Base-by-base conservation (phyloP, 2,797 vertebrate genomes). In the Brachyrhaphis roseni region DNA sequence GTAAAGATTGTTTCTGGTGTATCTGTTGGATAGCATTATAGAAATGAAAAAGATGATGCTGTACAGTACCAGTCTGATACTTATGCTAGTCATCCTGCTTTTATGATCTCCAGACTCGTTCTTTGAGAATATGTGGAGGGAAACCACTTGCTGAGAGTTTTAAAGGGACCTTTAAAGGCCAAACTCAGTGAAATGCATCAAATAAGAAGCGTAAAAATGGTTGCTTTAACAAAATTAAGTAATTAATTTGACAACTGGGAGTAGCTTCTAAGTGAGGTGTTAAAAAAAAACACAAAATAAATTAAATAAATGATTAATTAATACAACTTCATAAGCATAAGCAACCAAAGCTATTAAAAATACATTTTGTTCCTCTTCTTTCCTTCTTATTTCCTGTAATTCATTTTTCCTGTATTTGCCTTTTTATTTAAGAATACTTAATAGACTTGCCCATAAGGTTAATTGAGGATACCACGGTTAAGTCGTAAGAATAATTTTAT, bases 11-110 rank as follows among this genome's bases (percentile, higher is more conserved):
- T 59, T 51, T 59, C 47, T 72, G 45, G 13, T 84, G 45, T 82
- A 64, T 31, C 62, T 82, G 51, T 64, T 74, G 71, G 71, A 79
- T 75, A 83, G 62, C 76, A 77, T 83, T 81, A 79, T 70, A 41
- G 80, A 31, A 82, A 80, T 72, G 82, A 20, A 34, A 47, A 1
- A 36, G 20, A 46, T 75, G 71, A 36, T 78, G 73, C n/a, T 49
- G 59, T 76, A 75, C 43, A 78, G 78, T 78, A 80, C 47, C 41
- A 64, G 4, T 68, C 10, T 28, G 51, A 23, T n/a, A 28, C 47
- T 73, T 43, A 31, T 47, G 10, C 57, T 71, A 28, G 31, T n/a
- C 53, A 74, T 43, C 26, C 36, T 34, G 3, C 16, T 45, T 51
- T 15, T 23, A 59, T 51, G 51, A 55, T 70, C 43, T 13, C 16